Evolutionary conservation across 92 coral and sea anemone species (phyloP).

Genomic region (Paramuricea clavata): DNA sequence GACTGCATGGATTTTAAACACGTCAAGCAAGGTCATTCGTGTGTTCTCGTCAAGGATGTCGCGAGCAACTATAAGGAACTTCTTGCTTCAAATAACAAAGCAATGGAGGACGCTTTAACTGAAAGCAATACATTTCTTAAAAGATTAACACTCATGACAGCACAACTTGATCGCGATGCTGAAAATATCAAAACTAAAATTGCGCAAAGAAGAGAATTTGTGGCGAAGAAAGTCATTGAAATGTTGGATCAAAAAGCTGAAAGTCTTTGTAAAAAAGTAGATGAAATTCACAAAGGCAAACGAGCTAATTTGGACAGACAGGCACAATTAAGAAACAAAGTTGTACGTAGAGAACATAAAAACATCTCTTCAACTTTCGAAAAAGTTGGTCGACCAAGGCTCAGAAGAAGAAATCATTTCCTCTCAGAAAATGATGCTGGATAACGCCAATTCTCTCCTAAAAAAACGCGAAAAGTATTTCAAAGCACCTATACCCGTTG

Average conservation of each 20-base stretch:
- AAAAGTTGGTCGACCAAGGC: conserved; percentile 6
- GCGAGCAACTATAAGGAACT: not conserved
- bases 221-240: not conserved
- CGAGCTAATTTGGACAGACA: not conserved
- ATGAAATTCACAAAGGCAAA: not conserved
- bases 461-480: not conserved
- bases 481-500: not conserved
- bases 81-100: not conserved
- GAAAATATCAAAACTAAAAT: not conserved
- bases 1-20: conserved; percentile 25
- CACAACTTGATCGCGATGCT: not conserved
- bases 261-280: not conserved
- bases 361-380: conserved; percentile 18
- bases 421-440: conserved; percentile 4
- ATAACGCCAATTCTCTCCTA: not conserved
- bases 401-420: conserved; percentile 38
- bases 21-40: not conserved
- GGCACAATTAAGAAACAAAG: not conserved
- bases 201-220: not conserved
- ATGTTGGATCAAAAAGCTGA: not conserved
- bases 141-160: not conserved
- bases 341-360: not conserved
- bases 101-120: not conserved
- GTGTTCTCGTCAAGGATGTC: conserved; percentile 5
- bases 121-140: not conserved